Evolutionary conservation across 2,888 invertebrate species (phyloP), one percentile per base, ranked within the genome.

Genomic region (Galeruca laticollis): DNA sequence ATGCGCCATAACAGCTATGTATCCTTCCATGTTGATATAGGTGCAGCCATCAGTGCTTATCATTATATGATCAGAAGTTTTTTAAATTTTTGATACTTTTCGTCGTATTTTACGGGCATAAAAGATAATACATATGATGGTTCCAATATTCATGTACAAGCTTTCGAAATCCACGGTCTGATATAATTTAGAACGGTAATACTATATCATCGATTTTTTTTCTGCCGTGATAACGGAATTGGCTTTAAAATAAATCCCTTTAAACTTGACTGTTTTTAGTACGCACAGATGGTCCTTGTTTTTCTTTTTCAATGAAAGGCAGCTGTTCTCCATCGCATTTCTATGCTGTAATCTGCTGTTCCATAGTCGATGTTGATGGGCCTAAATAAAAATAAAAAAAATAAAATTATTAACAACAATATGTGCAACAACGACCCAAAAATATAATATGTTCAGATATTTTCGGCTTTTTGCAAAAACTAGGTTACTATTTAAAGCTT

Each of bases 11-110:
- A 66, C 60, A 20, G 40, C 70, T 10, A 63, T 63, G 15, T 66
- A 66, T 18, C 57, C 56, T 35, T 26, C 70, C 18, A 67, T 62
- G 35, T 65, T 69, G 26, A 60, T 52, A 57, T 62, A 68, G 33
- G 68, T 68, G 49, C 64, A 73, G 33, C 67, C 62, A 66, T 72
- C 64, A 49, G 67, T 72, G 18, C 56, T 67, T 31, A 68, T 5
- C 37, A 40, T 60, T 2, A 69, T 18, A 54, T 57, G 35, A 49
- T 65, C 8, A 70, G 40, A n/a, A 70, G 56, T 26, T 31, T n/a
- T 35, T 66, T 70, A 15, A 70, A n/a, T 57, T 57, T 66, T 67
- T 61, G 15, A 31, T 10, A 35, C 59, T 59, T 51, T 49, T 66
- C 63, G 3, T 67, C 67, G 43, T 67, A 70, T 54, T 56, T 66